Conservation (phyloP, 2,797 vertebrate genomes). For the Cygnus olor region DNA sequence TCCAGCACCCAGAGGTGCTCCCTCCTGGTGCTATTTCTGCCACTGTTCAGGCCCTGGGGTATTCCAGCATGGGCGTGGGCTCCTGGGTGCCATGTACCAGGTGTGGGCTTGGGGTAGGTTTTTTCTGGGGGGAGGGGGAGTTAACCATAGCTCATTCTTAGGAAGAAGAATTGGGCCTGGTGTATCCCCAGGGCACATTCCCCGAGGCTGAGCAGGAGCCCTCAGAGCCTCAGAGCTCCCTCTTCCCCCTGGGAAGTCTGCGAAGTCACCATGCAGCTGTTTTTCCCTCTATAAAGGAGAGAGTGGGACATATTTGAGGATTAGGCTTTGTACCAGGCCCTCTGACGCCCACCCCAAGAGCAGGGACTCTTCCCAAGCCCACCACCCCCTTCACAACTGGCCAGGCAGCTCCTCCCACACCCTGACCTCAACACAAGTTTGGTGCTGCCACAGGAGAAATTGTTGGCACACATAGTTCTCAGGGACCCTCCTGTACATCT, state of each 20-base stretch:
- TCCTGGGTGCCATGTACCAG: background rate
- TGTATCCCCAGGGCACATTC: background rate
- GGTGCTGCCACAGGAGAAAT: background rate
- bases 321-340: background rate
- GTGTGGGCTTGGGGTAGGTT: background rate
- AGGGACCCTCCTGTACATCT: background rate
- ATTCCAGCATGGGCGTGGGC: background rate
- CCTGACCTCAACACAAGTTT: background rate
- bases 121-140: background rate
- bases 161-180: background rate
- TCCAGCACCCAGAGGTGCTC: background rate
- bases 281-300: background rate
- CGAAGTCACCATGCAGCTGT: background rate
- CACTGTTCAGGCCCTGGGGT: background rate
- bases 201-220: background rate
- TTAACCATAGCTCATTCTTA: background rate
- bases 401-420: background rate
- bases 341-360: background rate
- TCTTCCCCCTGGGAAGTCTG: background rate
- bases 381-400: background rate
- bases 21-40: background rate
- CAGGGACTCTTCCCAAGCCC: background rate
- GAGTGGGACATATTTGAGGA: background rate
- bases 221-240: background rate
- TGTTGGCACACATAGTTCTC: background rate